These are phyloP conservation scores for Octodon degus DNA, from an alignment of 2,113 vertebrate species.

Conservation along the genomic window DNA sequence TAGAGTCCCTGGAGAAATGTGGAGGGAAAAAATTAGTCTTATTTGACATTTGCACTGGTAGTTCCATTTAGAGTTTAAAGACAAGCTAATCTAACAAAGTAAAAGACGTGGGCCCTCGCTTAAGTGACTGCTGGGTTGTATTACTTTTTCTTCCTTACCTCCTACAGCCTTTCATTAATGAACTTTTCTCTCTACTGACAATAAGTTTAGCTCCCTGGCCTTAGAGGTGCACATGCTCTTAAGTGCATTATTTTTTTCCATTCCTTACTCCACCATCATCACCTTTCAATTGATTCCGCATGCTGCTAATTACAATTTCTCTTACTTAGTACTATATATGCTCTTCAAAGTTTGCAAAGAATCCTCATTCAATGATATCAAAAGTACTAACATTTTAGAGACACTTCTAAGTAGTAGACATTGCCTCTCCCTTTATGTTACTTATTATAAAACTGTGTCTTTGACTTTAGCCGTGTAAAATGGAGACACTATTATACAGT, in stretches of 20 bases:
- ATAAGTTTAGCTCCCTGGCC: not conserved
- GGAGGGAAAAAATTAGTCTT: not conserved
- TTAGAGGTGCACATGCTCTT: not conserved
- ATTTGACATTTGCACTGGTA: not conserved
- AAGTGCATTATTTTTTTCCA: not conserved
- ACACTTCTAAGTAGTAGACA: not conserved
- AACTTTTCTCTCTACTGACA: not conserved
- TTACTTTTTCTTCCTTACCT: not conserved
- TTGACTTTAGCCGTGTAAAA: not conserved
- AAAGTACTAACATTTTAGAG: not conserved
- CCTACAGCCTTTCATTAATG: not conserved
- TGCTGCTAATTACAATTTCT: not conserved
- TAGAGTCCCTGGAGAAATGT: constrained; percentile 21
- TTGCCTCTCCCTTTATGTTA: not conserved
- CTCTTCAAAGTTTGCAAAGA: not conserved
- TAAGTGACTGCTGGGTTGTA: not conserved
- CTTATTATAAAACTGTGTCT: not conserved
- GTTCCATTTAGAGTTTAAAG: constrained; percentile 39
- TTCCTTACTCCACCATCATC: not conserved
- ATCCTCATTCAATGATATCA: not conserved
- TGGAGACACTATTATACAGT: not conserved
- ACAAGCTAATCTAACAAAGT: not conserved
- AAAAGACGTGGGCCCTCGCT: not conserved
- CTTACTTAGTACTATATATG: not conserved
- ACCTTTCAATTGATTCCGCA: not conserved